phyloP scores from a whole-genome alignment of 1,140 invertebrate genomes.

The Listronotus oregonensis region DNA sequence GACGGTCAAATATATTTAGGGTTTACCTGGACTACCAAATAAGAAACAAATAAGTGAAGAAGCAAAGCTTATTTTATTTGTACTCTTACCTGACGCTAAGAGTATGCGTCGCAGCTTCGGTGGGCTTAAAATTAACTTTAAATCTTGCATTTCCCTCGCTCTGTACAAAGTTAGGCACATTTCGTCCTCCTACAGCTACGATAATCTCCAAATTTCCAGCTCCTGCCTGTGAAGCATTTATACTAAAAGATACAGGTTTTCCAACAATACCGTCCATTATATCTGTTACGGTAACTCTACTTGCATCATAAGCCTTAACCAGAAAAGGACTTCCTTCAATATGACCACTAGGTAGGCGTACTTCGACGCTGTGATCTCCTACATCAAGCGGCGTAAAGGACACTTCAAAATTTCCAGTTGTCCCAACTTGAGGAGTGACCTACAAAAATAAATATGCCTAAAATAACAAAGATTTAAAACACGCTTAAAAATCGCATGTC shows the following conservation, averaged over 20 bases:
- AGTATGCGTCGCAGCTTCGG: constrained; percentile 85
- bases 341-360: constrained; percentile 74
- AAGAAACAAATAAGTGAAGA: no score
- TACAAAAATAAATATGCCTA: constrained; percentile 22
- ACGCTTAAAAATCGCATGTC: no score
- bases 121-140: constrained; percentile 95
- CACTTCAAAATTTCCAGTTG: constrained; percentile 62
- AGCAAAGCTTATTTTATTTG: background rate
- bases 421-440: constrained; percentile 51
- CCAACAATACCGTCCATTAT: constrained; percentile 87
- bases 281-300: constrained; percentile 88
- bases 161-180: constrained; percentile 98
- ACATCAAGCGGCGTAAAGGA: constrained; percentile 88
- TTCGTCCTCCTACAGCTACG: constrained; percentile 94
- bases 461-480: no score
- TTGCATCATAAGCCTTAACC: constrained; percentile 93
- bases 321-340: constrained; percentile 94
- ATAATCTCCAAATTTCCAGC: constrained; percentile 98
- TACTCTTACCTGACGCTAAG: constrained; percentile 71
- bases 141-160: constrained; percentile 96
- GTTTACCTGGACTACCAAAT: no score
- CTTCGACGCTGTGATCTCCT: constrained; percentile 92
- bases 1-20: no score
- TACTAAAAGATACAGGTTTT: constrained; percentile 90
- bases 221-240: constrained; percentile 76